A percentile compares a stretch with the other conserved stretches of the same genome.
phyloP scores from a whole-genome alignment of 2,113 vertebrate genomes.

The Austrofundulus limnaeus region DNA sequence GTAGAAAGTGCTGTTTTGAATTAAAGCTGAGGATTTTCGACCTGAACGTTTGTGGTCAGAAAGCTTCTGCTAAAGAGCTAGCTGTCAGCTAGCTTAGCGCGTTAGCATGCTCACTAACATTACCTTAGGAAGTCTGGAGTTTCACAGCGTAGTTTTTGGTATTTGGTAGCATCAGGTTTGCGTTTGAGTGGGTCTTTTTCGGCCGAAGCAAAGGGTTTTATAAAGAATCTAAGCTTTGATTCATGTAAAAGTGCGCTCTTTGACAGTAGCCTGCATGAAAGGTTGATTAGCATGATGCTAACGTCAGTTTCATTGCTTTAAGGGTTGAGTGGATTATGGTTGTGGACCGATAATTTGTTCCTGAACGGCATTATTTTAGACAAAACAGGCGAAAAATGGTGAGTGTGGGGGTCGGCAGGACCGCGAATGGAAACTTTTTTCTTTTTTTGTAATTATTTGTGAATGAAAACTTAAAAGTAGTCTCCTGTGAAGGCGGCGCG shows the following conservation, averaged over 20 bases:
- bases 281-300: slow-evolving; percentile 46
- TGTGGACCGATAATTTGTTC: background rate
- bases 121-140: slow-evolving; percentile 12
- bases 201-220: accelerated
- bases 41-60: slow-evolving; percentile 36
- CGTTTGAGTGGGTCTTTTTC: accelerated
- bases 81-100: slow-evolving; percentile 49
- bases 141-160: background rate
- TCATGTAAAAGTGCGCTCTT: background rate
- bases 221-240: background rate
- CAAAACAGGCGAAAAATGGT: accelerated
- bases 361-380: background rate
- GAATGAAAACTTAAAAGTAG: slow-evolving; percentile 23
- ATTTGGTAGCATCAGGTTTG: too few species aligned
- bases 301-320: slow-evolving; percentile 11
- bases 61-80: slow-evolving; percentile 50
- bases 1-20: slow-evolving; percentile 31
- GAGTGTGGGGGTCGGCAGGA: accelerated
- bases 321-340: background rate
- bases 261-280: background rate
- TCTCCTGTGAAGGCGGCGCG: slow-evolving; percentile 12
- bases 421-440: background rate
- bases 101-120: slow-evolving; percentile 39
- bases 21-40: slow-evolving; percentile 41
- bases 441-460: background rate